phyloP scores from a whole-genome alignment of 2,888 invertebrate species.

The Xestia ashworthii region DNA sequence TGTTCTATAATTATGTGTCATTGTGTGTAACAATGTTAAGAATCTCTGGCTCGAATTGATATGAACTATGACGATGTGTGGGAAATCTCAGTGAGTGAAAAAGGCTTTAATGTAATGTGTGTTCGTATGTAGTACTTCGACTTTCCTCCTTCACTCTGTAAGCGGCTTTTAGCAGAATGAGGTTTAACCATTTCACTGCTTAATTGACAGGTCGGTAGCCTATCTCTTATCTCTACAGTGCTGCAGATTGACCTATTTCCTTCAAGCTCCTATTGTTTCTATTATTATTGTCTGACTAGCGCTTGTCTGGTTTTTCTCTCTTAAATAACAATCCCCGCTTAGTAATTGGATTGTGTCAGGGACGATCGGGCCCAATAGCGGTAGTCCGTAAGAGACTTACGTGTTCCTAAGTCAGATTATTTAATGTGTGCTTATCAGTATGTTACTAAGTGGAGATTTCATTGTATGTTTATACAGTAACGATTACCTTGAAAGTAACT shows the following conservation, averaged over 20 bases:
- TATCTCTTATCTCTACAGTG: constrained; percentile 52
- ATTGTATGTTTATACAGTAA: constrained; percentile 9
- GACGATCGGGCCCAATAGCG: constrained; percentile 71
- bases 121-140: constrained; percentile 23
- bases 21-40: constrained; percentile 50
- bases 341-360: constrained; percentile 81
- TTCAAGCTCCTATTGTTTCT: constrained; percentile 39
- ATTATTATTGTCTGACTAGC: constrained; percentile 53
- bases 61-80: constrained; percentile 27
- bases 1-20: constrained; percentile 54
- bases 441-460: constrained; percentile 19
- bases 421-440: constrained; percentile 15
- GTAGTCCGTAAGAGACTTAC: constrained; percentile 49
- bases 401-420: constrained; percentile 33
- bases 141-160: constrained; percentile 36
- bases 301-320: constrained; percentile 62
- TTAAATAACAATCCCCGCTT: constrained; percentile 74
- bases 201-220: constrained; percentile 56
- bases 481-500: constrained; percentile 1
- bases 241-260: constrained; percentile 55
- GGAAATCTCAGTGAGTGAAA: constrained; percentile 9
- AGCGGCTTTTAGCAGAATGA: constrained; percentile 56
- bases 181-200: constrained; percentile 57
- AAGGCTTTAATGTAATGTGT: constrained; percentile 9
- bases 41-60: constrained; percentile 40